These are phyloP conservation scores for Sussaba pulchella DNA, from an alignment of 2,888 invertebrate species.

Conservation along the genomic window DNA sequence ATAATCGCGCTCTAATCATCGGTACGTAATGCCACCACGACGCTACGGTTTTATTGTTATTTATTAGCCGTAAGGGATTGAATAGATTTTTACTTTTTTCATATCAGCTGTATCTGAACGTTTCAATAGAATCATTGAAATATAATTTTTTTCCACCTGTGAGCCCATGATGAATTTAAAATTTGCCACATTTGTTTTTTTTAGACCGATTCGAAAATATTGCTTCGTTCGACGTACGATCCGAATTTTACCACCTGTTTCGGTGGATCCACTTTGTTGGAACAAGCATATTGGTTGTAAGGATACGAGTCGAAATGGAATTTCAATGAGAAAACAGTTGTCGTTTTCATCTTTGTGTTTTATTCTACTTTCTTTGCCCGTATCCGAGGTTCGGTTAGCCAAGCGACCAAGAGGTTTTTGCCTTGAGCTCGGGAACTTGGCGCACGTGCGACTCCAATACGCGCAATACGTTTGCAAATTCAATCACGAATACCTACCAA, in stretches of 20 bases:
- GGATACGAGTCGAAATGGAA: conserved; percentile 53
- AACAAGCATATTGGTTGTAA: conserved; percentile 42
- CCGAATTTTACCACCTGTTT: neutral
- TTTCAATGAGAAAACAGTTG: conserved; percentile 57
- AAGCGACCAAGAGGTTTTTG: conserved; percentile 24
- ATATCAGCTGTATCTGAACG: too few species aligned
- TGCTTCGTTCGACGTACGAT: neutral
- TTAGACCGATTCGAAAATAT: neutral
- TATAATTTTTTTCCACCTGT: too few species aligned
- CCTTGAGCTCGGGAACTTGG: conserved; percentile 37
- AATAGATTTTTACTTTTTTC: neutral
- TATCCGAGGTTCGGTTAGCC: conserved; percentile 1
- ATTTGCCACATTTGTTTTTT: neutral
- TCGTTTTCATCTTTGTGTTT: conserved; percentile 19
- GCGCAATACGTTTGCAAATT: conserved; percentile 78
- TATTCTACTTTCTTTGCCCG: conserved; percentile 30
- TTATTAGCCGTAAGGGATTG: too few species aligned
- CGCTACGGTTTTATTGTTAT: neutral
- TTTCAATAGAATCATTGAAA: too few species aligned
- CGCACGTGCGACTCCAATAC: conserved; percentile 62
- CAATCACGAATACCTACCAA: conserved; percentile 72
- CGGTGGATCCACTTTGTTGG: conserved; percentile 7
- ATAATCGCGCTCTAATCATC: conserved; percentile 30
- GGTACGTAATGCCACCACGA: conserved; percentile 12
- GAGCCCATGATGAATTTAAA: too few species aligned